phyloP scores from a whole-genome alignment of 2,888 invertebrate genomes.

The Ptychoptera albimana region DNA sequence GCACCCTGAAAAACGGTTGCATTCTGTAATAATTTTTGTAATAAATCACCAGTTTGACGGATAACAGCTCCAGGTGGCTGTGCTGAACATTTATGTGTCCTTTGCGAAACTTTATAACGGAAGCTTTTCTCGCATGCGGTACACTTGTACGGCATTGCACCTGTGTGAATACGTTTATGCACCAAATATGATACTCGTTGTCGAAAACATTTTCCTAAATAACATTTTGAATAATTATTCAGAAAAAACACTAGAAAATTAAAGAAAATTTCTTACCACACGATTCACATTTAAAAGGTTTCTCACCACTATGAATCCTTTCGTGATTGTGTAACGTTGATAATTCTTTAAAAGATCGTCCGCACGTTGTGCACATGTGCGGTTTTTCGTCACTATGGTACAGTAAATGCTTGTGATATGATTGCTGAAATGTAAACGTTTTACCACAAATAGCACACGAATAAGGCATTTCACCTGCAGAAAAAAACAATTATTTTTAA shows the following conservation, averaged over 20 bases:
- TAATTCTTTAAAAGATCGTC: slow-evolving; percentile 69
- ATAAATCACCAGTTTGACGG: slow-evolving; percentile 33
- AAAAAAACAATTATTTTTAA: slow-evolving; percentile 8
- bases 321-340: slow-evolving; percentile 78
- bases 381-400: slow-evolving; percentile 81
- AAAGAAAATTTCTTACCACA: slow-evolving; percentile 46
- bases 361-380: slow-evolving; percentile 56
- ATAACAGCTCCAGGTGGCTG: slow-evolving; percentile 43
- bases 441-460: slow-evolving; percentile 66
- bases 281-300: slow-evolving; percentile 74
- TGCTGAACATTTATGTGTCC: slow-evolving; percentile 62
- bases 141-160: slow-evolving; percentile 55
- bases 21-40: slow-evolving; percentile 33
- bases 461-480: slow-evolving; percentile 74
- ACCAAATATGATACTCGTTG: slow-evolving; percentile 75
- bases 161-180: slow-evolving; percentile 59
- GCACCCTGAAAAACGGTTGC: slow-evolving; percentile 31
- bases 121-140: slow-evolving; percentile 65
- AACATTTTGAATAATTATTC: slow-evolving; percentile 5
- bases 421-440: slow-evolving; percentile 79
- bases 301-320: slow-evolving; percentile 60
- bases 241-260: neutral
- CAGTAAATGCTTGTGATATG: slow-evolving; percentile 73
- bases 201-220: slow-evolving; percentile 67
- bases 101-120: slow-evolving; percentile 71